Evolutionary conservation across 1,140 invertebrate genomes (phyloP), one percentile per base, ranked within the genome.

Genomic region (Calycopis cecrops): DNA sequence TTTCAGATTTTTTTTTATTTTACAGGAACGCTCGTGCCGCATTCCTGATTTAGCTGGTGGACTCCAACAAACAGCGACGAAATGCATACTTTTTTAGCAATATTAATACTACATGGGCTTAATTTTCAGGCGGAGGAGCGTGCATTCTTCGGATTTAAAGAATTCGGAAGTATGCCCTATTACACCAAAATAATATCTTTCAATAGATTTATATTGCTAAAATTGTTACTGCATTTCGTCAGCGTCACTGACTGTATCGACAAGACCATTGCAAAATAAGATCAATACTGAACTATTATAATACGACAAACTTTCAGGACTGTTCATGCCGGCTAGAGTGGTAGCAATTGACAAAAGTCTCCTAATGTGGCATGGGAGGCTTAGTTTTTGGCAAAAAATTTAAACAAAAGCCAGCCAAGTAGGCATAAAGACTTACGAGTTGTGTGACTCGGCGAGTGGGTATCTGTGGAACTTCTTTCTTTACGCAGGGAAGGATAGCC

Each of bases 81-180:
- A n/a, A n/a, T n/a, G n/a, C n/a, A n/a, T n/a, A n/a, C n/a, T n/a
- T n/a, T n/a, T n/a, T n/a, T 67, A 28, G 52, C 55, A 1, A 9
- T 67, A 7, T 21, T 44, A 0, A 59, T 67, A 14, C 38, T 67
- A 11, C 61, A 67, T 42, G 58, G 65, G 1, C 35, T 67, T 9
- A 57, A 60, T n/a, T 58, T 55, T 10, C 21, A 54, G n/a, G 55
- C 60, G 3, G 34, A 51, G n/a, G n/a, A n/a, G n/a, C n/a, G n/a
- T n/a, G n/a, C n/a, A n/a, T n/a, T n/a, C n/a, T n/a, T n/a, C n/a
- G 8, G 65, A 67, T 63, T 58, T 33, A 62, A 62, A 38, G 64
- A 57, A 9, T 62, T 62, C 21, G 55, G 57, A 1, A 57, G 57
- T 21, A 53, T 63, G 60, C 51, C 52, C 1, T 62, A 60, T 18